Conservation (phyloP, 35 echinoderm and acorn worm genomes). For the Patiria miniata region DNA sequence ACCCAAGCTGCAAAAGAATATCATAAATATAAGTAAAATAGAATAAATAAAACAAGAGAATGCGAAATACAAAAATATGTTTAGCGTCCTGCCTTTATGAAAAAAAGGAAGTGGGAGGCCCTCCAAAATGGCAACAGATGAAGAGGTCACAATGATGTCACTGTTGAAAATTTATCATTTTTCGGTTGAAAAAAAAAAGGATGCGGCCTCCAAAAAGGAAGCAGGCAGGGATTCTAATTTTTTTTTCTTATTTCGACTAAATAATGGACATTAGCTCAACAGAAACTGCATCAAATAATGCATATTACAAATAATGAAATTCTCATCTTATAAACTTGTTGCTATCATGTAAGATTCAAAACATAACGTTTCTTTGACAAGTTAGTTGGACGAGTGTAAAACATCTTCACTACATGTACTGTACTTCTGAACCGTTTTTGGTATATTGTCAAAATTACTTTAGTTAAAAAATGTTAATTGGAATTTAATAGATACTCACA, state of each 20-base stretch:
- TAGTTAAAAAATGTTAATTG: background rate
- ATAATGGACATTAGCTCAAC: background rate
- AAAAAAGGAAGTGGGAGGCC: too few relatives aligned
- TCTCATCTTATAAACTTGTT: too few relatives aligned
- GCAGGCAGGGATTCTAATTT: background rate
- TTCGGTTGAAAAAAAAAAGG: too few relatives aligned
- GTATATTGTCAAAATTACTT: background rate
- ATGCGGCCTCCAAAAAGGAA: too few relatives aligned
- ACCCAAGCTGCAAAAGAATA: slow-evolving; percentile 69
- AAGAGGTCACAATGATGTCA: background rate
- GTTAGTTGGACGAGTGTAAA: too few relatives aligned
- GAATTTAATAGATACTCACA: slow-evolving; percentile 42
- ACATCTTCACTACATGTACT: too few relatives aligned
- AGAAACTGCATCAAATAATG: background rate
- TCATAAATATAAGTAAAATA: background rate
- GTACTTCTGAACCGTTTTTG: background rate
- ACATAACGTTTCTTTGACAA: background rate
- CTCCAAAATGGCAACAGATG: background rate
- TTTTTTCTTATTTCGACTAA: background rate
- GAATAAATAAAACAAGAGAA: too few relatives aligned
- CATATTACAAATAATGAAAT: too few relatives aligned
- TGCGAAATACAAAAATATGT: too few relatives aligned
- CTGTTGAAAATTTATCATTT: too few relatives aligned
- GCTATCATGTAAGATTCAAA: background rate
- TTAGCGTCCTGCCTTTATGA: too few relatives aligned